Conservation (phyloP, 2,113 vertebrate species). For the Haemorhous mexicanus region DNA sequence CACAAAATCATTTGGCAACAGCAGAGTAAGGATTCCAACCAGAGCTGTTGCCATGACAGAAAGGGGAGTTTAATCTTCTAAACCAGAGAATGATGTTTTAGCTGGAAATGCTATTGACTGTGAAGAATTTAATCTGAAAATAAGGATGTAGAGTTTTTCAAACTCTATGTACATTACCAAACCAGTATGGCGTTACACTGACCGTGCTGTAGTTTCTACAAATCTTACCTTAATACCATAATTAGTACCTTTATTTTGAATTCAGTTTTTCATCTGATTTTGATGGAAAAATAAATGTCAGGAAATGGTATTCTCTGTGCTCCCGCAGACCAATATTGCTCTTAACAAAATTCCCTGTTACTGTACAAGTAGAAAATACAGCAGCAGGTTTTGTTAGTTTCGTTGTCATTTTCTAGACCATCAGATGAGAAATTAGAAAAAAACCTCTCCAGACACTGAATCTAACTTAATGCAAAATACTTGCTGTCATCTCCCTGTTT, state of each 20-base stretch:
- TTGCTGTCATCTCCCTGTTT: neutral
- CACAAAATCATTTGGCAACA: neutral
- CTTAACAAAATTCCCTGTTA: neutral
- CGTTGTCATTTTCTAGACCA: neutral
- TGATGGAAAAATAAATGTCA: neutral
- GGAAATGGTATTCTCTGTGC: neutral
- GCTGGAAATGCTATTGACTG: neutral
- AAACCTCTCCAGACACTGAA: neutral
- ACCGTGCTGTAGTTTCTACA: accelerated
- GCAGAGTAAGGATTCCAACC: neutral
- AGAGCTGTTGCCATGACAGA: neutral
- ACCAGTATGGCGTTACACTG: neutral
- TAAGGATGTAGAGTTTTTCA: neutral
- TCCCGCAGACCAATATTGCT: neutral
- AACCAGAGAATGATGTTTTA: neutral
- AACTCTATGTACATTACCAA: neutral
- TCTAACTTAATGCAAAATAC: neutral
- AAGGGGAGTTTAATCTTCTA: neutral
- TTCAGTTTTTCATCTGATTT: neutral
- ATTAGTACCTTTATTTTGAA: neutral
- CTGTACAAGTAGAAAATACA: neutral
- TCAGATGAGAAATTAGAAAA: neutral
- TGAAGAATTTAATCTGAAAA: constrained; percentile 2
- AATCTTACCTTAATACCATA: neutral
- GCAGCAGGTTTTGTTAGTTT: neutral